Percentiles rank a stretch among this genome's conserved stretches.
phyloP scores from a whole-genome alignment of 2,888 invertebrate species.

The Onthophagus sagittarius region DNA sequence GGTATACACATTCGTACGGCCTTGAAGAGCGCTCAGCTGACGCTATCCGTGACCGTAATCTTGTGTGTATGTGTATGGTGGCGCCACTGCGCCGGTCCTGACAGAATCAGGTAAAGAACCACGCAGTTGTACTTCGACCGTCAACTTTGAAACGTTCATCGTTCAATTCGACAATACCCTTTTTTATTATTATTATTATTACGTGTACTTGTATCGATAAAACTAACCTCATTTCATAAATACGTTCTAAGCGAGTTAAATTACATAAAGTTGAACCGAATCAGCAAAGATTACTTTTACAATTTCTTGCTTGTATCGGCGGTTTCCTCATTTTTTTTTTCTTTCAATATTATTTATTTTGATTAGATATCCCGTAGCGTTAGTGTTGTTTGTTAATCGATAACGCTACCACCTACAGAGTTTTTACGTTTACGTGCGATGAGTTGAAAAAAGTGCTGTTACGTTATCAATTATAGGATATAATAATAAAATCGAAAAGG shows the following conservation, averaged over 20 bases:
- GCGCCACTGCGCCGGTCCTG: not conserved
- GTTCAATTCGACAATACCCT: not conserved
- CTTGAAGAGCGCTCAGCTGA: not conserved
- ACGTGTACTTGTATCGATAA: not conserved
- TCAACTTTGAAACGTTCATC: not conserved
- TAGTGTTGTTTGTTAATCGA: not conserved
- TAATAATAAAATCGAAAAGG: no score
- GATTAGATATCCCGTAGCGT: no score
- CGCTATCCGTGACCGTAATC: not conserved
- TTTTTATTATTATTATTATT: not conserved
- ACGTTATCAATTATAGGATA: no score
- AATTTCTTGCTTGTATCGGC: no score
- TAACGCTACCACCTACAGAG: not conserved
- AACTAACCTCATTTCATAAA: no score
- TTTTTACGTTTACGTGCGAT: no score
- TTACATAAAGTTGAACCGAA: no score
- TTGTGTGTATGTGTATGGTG: not conserved
- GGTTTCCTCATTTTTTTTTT: no score
- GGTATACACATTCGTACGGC: not conserved
- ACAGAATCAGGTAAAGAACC: not conserved
- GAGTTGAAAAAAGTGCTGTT: no score
- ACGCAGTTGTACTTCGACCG: not conserved
- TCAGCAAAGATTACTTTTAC: no score
- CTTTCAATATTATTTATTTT: no score
- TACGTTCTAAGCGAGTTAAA: no score